Conservation (phyloP, 2,888 invertebrate species). For the Callyntrura guangdongensis region DNA sequence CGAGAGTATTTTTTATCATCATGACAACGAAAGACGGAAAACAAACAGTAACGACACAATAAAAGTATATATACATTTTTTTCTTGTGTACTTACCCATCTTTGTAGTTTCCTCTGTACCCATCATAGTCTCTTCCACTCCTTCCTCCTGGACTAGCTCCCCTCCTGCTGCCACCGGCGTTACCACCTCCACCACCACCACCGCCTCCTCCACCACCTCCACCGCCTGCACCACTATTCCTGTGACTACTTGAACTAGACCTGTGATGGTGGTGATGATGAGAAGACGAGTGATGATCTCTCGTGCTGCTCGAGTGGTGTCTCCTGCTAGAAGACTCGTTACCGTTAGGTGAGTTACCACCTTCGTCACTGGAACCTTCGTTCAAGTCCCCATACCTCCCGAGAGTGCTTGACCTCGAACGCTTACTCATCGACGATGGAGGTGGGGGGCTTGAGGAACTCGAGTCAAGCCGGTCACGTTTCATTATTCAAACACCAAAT, state of each 20-base stretch:
- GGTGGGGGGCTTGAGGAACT: slow-evolving; percentile 71
- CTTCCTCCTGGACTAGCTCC: slow-evolving; percentile 26
- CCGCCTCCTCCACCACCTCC: slow-evolving; percentile 57
- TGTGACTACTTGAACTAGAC: slow-evolving; percentile 11
- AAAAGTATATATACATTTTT: too few species aligned
- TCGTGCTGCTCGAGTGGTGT: slow-evolving; percentile 18
- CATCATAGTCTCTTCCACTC: slow-evolving; percentile 56
- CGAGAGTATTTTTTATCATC: too few species aligned
- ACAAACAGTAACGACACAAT: too few species aligned
- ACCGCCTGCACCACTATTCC: slow-evolving; percentile 39
- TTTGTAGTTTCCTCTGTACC: slow-evolving; percentile 53
- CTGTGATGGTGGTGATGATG: slow-evolving; percentile 66
- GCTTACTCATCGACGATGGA: slow-evolving; percentile 79
- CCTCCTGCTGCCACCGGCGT: slow-evolving; percentile 19
- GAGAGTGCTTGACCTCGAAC: slow-evolving; percentile 73
- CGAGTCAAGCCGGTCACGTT: slow-evolving; percentile 75
- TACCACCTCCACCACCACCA: neutral
- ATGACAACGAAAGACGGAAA: slow-evolving; percentile 3
- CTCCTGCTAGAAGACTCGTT: slow-evolving; percentile 24
- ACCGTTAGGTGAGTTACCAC: slow-evolving; percentile 52
- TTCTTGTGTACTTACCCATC: slow-evolving; percentile 64
- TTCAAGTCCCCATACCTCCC: slow-evolving; percentile 67
- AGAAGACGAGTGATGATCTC: slow-evolving; percentile 40
- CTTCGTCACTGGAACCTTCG: slow-evolving; percentile 69
- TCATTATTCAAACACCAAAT: slow-evolving; percentile 54